Conservation (phyloP, 1,140 invertebrate genomes). For the Pseudomyrmex concolor region DNA sequence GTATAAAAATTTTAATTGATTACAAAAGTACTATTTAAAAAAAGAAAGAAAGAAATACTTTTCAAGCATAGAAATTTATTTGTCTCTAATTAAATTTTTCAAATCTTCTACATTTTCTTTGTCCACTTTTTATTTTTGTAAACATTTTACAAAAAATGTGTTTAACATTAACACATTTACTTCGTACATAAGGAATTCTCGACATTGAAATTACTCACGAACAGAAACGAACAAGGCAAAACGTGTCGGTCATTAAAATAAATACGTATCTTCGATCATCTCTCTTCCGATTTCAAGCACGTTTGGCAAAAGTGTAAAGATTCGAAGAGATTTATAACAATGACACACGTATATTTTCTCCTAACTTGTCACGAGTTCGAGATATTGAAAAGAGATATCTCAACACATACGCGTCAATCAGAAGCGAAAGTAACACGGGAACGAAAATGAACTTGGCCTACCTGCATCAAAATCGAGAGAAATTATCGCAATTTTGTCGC, state of each 20-base stretch:
- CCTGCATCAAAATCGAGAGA: conserved; percentile 64
- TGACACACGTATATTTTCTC: no score
- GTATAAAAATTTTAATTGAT: no score
- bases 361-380: no score
- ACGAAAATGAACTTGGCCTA: conserved; percentile 26
- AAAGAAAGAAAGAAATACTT: no score
- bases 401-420: neutral
- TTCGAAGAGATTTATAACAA: no score
- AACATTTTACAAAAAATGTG: neutral
- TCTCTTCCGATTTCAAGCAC: no score
- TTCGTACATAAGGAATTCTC: neutral
- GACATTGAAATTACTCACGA: neutral
- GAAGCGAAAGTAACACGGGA: neutral
- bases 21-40: no score
- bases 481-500: neutral
- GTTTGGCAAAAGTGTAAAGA: no score
- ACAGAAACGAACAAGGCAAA: no score
- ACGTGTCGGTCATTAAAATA: no score
- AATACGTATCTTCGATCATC: no score
- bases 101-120: neutral
- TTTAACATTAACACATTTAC: neutral
- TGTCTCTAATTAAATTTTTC: neutral
- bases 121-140: neutral
- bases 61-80: no score
- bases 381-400: neutral